Evolutionary conservation across 2,888 invertebrate species (phyloP).

Genomic region (Margaritifera margaritifera): DNA sequence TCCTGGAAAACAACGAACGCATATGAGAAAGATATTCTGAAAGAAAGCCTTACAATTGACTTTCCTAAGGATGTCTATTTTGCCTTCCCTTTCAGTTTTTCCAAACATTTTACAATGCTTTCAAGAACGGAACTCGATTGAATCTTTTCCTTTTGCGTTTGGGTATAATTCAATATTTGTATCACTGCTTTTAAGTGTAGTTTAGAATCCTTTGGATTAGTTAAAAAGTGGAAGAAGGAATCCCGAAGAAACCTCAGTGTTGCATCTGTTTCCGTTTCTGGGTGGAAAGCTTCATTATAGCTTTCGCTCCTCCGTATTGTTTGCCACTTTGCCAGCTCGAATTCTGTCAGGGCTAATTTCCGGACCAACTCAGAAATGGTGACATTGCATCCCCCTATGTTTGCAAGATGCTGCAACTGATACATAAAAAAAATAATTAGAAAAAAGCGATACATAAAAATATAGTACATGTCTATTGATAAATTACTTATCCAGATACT

Average conservation of each 20-base stretch:
- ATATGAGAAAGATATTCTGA: too few species aligned
- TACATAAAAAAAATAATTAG: conserved; percentile 6
- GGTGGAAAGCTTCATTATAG: conserved; percentile 57
- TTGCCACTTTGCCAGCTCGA: conserved; percentile 68
- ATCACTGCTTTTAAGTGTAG: conserved; percentile 65
- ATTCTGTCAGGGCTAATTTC: conserved; percentile 62
- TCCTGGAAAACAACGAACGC: too few species aligned
- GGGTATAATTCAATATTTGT: conserved; percentile 63
- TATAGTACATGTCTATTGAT: neutral
- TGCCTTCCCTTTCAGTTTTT: too few species aligned
- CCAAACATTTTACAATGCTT: too few species aligned
- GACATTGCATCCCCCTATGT: conserved; percentile 41
- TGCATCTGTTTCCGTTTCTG: conserved; percentile 63
- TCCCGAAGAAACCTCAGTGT: conserved; percentile 64
- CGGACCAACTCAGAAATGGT: conserved; percentile 60
- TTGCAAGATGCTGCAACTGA: conserved; percentile 62
- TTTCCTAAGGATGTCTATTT: too few species aligned
- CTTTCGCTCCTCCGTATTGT: conserved; percentile 56
- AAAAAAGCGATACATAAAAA: neutral
- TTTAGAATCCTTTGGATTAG: conserved; percentile 48
- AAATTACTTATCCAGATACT: neutral
- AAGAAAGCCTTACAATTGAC: too few species aligned
- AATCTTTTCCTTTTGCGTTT: conserved; percentile 59
- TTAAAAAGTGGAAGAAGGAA: conserved; percentile 67
- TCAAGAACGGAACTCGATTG: too few species aligned